A percentile compares a stretch with the other conserved stretches of the same genome.
phyloP scores from a whole-genome alignment of 2,113 vertebrate genomes.

The Psittacus erithacus region DNA sequence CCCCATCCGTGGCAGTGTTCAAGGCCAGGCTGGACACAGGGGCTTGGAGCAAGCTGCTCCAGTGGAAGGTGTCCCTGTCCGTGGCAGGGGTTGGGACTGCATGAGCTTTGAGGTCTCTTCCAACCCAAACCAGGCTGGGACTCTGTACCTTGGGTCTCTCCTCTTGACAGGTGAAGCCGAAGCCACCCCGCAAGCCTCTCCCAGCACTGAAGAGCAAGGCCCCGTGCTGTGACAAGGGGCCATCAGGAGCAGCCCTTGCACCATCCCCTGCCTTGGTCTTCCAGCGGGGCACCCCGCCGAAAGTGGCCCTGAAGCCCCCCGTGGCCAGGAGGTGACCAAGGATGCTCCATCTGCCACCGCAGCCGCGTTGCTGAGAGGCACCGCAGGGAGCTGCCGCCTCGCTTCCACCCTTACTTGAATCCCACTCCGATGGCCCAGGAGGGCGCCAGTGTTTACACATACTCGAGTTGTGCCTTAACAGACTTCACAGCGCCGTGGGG shows the following conservation, averaged over 20 bases:
- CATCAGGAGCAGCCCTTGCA: accelerated
- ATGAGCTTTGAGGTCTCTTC: background rate
- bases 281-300: background rate
- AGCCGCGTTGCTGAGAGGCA: background rate
- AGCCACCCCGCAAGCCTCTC: slow-evolving; percentile 41
- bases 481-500: background rate
- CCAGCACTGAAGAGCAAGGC: background rate
- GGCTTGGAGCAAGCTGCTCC: accelerated
- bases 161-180: background rate
- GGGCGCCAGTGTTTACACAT: slow-evolving; percentile 13
- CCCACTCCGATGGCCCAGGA: background rate
- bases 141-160: background rate
- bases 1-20: no score
- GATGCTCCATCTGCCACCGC: background rate
- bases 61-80: background rate
- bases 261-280: accelerated
- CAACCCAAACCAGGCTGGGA: background rate
- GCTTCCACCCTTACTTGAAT: background rate
- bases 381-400: accelerated
- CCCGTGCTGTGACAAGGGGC: accelerated
- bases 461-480: slow-evolving; percentile 37
- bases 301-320: slow-evolving; percentile 7
- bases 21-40: background rate
- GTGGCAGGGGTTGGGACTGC: background rate
- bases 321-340: background rate